Conservation (phyloP, 2,888 invertebrate species). For the Stictocephala bisonia region DNA sequence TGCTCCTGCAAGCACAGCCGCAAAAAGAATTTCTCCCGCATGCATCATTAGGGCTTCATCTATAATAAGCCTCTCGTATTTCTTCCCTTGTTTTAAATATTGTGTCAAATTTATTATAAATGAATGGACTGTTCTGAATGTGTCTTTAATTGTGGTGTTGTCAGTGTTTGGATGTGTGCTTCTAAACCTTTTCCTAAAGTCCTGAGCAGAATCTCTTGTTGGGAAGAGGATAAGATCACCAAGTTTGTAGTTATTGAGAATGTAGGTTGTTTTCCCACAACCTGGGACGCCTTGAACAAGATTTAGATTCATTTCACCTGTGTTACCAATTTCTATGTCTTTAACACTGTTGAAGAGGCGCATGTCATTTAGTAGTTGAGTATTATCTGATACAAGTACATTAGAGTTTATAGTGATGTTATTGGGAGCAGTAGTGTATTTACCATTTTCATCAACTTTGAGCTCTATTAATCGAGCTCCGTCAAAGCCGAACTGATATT, state of each 20-base stretch:
- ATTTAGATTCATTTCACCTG: neutral
- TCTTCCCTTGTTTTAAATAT: neutral
- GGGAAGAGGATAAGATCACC: slow-evolving; percentile 25
- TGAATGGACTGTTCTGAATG: neutral
- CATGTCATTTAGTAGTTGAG: slow-evolving; percentile 14
- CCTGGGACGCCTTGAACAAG: slow-evolving; percentile 22
- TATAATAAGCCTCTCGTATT: neutral
- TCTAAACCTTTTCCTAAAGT: slow-evolving; percentile 10
- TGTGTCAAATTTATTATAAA: neutral
- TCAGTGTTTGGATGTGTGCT: neutral
- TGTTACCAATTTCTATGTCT: neutral
- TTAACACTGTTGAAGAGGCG: neutral
- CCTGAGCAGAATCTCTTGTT: slow-evolving; percentile 8
- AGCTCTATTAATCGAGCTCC: slow-evolving; percentile 12
- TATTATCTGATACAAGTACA: neutral
- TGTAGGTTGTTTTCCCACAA: slow-evolving; percentile 28
- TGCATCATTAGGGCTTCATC: slow-evolving; percentile 9
- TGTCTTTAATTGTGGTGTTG: neutral
- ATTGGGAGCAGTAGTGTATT: slow-evolving; percentile 10
- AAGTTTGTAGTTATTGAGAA: slow-evolving; percentile 10
- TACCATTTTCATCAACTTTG: neutral
- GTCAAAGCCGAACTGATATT: slow-evolving; percentile 18
- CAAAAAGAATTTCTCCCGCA: neutral
- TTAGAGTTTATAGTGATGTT: neutral
- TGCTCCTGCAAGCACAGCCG: too few species aligned